phyloP scores from a whole-genome alignment of 2,113 vertebrate species.

The Neotoma lepida region DNA sequence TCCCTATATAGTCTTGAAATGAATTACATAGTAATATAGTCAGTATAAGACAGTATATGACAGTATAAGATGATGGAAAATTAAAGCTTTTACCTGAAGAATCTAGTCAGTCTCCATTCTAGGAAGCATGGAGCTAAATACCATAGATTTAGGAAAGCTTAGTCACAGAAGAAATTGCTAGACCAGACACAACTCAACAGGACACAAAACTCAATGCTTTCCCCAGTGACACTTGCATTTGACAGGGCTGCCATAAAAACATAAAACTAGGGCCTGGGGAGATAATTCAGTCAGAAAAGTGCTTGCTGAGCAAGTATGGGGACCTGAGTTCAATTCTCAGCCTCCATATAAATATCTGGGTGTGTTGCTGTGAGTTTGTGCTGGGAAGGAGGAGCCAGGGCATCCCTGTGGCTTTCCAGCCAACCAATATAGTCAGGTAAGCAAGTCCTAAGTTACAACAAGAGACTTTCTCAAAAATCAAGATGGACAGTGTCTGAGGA shows the following conservation, averaged over 20 bases:
- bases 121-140: not conserved
- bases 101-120: not conserved
- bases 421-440: not conserved
- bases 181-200: not conserved
- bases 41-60: too few relatives aligned
- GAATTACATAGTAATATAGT: slow-evolving; percentile 30
- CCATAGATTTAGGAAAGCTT: not conserved
- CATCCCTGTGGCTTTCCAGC: not conserved
- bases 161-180: not conserved
- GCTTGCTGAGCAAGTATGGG: not conserved
- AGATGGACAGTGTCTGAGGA: not conserved
- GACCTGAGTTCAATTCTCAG: not conserved
- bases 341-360: too few relatives aligned
- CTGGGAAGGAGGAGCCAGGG: not conserved
- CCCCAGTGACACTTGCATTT: not conserved
- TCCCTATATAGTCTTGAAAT: not conserved
- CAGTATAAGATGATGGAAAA: slow-evolving; percentile 25
- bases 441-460: not conserved
- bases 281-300: not conserved
- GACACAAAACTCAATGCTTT: not conserved
- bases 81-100: not conserved
- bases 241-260: not conserved
- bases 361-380: not conserved
- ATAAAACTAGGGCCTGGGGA: not conserved
- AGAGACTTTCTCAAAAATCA: not conserved